Conservation (phyloP, 2,797 vertebrate species). For the Dromococcyx pavoninus region DNA sequence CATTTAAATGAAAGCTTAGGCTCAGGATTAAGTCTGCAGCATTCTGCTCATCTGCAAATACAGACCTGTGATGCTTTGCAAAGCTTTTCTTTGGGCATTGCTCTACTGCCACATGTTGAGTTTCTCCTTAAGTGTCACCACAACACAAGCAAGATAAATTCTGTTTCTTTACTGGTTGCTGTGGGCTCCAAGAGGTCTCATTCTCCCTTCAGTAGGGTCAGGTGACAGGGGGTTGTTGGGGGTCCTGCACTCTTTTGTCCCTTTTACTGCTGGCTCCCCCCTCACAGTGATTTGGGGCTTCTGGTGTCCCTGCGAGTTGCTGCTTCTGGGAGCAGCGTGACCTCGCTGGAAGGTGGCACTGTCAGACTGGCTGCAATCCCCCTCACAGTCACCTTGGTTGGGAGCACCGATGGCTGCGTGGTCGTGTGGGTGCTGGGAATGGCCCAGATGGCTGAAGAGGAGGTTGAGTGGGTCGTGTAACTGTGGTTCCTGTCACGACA, state of each 20-base stretch:
- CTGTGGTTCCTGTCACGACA: rapidly evolving
- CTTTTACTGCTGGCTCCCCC: no score
- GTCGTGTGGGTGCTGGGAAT: background rate
- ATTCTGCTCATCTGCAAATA: no score
- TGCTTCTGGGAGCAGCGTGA: background rate
- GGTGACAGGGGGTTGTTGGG: rapidly evolving
- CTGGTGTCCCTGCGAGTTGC: background rate
- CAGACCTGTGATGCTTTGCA: no score
- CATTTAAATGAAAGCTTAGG: no score
- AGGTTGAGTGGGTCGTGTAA: background rate
- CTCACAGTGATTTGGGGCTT: rapidly evolving
- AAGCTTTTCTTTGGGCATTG: no score
- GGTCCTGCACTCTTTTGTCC: rapidly evolving
- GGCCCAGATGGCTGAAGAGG: rapidly evolving
- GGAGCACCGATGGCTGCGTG: rapidly evolving
- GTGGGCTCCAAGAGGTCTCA: background rate
- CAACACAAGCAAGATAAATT: background rate
- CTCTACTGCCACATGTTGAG: rapidly evolving
- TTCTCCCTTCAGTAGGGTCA: background rate
- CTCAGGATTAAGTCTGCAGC: no score
- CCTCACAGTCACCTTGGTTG: rapidly evolving
- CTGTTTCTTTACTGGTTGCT: background rate
- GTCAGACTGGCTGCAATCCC: background rate
- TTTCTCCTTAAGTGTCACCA: rapidly evolving
- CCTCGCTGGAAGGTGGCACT: background rate